Evolutionary conservation across 2,888 invertebrate genomes (phyloP), one percentile per base, ranked within the genome.

Genomic region (Mythimna ferrago): DNA sequence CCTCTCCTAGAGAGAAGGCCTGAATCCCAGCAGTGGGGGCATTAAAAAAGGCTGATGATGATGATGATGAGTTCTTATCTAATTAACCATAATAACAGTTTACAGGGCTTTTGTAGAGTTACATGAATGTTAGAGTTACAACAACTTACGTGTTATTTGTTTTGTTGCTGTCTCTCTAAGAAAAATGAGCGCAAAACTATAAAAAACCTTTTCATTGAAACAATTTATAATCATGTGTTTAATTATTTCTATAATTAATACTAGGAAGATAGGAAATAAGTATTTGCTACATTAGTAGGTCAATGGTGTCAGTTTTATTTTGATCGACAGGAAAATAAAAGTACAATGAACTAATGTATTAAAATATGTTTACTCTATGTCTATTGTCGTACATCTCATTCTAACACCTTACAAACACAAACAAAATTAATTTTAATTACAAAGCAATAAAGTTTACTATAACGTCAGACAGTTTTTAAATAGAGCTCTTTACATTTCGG

Each of bases 261-360:
- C 70, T 16, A 6, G 44, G 80, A 76, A 81, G 56, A 69, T 80
- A 32, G 54, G 41, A 80, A 78, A 66, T 82, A 78, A 76, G 61
- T 70, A 26, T 67, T 54, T 63, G 35, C 63, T 35, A 48, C 60
- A 68, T 66, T 66, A 68, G 41, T 80, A 82, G 83, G 82, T 80
- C 77, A 85, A 86, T 80, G 75, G 62, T 82, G 85, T 80, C 68
- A 80, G 66, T 70, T 73, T 56, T 86, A 86, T 76, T 77, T 75
- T 3, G 14, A 82, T 67, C 66, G 76, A 67, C 76, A 86, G 83
- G 85, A 86, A 86, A 85, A 86, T 73, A 65, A 51, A 79, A 68
- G 87, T 82, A 85, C 87, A 85, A 70, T 70, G 87, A 86, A 86
- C 86, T 84, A 76, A 76, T 60, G 54, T 66, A 64, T 81, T 71